Percentiles rank a stretch among this genome's conserved stretches.
phyloP scores from a whole-genome alignment of 1,140 invertebrate species.

The Pachypeltis micranthus region DNA sequence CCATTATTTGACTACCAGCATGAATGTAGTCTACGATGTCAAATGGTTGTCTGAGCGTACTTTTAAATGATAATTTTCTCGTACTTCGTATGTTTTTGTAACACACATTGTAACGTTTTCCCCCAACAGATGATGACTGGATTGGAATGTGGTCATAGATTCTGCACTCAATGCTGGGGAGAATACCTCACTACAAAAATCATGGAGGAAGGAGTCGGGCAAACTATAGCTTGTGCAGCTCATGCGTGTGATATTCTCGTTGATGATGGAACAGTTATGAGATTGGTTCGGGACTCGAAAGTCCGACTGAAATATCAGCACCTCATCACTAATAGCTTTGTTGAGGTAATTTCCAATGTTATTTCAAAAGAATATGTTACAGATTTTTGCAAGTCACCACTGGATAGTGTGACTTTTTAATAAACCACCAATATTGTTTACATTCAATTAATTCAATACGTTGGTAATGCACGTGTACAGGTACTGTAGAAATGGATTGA shows the following conservation, averaged over 20 bases:
- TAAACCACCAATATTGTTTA: too few species aligned
- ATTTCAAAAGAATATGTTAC: too few species aligned
- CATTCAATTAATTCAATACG: too few species aligned
- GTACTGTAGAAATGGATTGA: too few species aligned
- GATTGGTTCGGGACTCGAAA: conserved; percentile 78
- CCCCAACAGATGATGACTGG: conserved; percentile 90
- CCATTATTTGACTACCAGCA: background rate
- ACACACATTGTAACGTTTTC: too few species aligned
- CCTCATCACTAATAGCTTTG: conserved; percentile 97
- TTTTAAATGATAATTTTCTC: conserved; percentile 7
- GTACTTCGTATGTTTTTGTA: too few species aligned
- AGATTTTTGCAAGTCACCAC: too few species aligned
- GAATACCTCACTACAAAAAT: conserved; percentile 98
- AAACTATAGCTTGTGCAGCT: conserved; percentile 92
- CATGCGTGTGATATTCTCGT: conserved; percentile 87
- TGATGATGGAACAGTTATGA: conserved; percentile 92
- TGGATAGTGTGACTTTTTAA: too few species aligned
- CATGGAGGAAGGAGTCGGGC: conserved; percentile 90
- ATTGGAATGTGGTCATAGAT: conserved; percentile 90
- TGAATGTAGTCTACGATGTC: too few species aligned
- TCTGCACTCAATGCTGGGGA: conserved; percentile 89
- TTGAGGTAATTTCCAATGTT: conserved; percentile 73
- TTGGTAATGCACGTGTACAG: too few species aligned
- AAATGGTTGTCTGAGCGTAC: too few species aligned
- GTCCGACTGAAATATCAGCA: conserved; percentile 96